phyloP scores from a whole-genome alignment of 2,888 invertebrate species.

The Anodontia alba region DNA sequence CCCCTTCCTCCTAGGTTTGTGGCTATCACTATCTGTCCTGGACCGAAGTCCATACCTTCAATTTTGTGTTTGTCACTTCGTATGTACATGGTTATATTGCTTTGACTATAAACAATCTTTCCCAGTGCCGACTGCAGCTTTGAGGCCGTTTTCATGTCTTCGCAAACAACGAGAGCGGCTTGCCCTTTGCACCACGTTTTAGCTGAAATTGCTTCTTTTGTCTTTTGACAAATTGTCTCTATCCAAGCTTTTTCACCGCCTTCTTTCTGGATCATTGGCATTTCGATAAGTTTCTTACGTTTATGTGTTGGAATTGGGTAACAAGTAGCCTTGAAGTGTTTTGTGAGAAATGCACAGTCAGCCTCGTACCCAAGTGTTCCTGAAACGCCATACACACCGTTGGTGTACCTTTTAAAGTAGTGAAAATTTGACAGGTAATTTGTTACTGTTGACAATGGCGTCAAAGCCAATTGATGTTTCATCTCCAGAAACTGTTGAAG shows the following conservation, averaged over 20 bases:
- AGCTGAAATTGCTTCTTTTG: not conserved
- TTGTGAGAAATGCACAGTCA: constrained; percentile 75
- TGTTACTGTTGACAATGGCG: constrained; percentile 40
- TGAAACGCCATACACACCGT: constrained; percentile 74
- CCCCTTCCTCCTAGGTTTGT: constrained; percentile 62
- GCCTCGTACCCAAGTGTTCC: constrained; percentile 61
- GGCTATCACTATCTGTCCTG: constrained; percentile 46
- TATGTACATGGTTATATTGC: not conserved
- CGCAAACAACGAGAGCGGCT: constrained; percentile 17
- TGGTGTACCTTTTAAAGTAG: constrained; percentile 41
- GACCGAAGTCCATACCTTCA: constrained; percentile 13
- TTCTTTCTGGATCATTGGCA: not conserved
- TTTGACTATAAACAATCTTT: not conserved
- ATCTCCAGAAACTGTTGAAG: constrained; percentile 65
- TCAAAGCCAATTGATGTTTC: constrained; percentile 50
- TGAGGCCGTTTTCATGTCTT: constrained; percentile 24
- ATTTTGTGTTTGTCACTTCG: constrained; percentile 12
- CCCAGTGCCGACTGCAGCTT: not conserved
- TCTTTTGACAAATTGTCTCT: not conserved
- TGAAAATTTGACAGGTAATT: constrained; percentile 56
- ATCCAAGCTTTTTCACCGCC: not conserved
- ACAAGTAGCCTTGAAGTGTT: constrained; percentile 33
- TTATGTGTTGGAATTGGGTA: constrained; percentile 42
- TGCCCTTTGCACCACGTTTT: not conserved
- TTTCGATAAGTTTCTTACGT: constrained; percentile 39